Evolutionary conservation across 2,113 vertebrate species (phyloP).

Genomic region (Protomyctophum bolini): DNA sequence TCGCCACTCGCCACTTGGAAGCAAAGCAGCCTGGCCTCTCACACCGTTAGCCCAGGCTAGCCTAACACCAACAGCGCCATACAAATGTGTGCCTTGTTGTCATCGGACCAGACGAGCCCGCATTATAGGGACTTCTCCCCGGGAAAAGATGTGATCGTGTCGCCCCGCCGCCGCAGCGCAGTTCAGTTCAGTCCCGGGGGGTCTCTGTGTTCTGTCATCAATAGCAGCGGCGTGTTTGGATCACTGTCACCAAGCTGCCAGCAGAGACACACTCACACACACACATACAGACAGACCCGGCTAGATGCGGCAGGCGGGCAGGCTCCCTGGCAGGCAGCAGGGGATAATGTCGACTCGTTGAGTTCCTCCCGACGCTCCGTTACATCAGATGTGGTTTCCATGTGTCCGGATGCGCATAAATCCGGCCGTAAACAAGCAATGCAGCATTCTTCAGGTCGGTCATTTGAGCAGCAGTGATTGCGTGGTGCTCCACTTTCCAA

Average conservation of each 20-base stretch:
- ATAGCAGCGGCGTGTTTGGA: slow-evolving; percentile 25
- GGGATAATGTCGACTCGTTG: neutral
- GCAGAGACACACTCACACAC: neutral
- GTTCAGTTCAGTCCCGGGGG: neutral
- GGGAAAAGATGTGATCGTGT: slow-evolving; percentile 15
- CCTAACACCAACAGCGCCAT: slow-evolving; percentile 4
- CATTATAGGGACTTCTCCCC: slow-evolving; percentile 15
- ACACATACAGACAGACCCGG: neutral
- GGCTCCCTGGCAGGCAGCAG: slow-evolving; percentile 25
- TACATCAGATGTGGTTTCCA: neutral
- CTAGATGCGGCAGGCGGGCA: slow-evolving; percentile 21
- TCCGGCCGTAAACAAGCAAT: neutral
- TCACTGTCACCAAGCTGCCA: slow-evolving; percentile 36
- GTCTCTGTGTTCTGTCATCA: slow-evolving; percentile 19
- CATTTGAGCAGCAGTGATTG: slow-evolving; percentile 49
- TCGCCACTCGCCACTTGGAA: slow-evolving; percentile 6
- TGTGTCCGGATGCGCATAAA: neutral
- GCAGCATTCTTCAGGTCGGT: slow-evolving; percentile 25
- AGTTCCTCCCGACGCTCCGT: neutral
- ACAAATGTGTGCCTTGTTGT: neutral
- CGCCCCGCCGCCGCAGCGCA: slow-evolving; percentile 31
- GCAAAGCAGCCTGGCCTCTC: neutral
- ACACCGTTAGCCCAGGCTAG: slow-evolving; percentile 16
- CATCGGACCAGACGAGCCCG: neutral
- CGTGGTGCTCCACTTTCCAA: slow-evolving; percentile 35